These are phyloP conservation scores for Pandemis heparana DNA, from an alignment of 2,888 invertebrate genomes.

Conservation along the genomic window DNA sequence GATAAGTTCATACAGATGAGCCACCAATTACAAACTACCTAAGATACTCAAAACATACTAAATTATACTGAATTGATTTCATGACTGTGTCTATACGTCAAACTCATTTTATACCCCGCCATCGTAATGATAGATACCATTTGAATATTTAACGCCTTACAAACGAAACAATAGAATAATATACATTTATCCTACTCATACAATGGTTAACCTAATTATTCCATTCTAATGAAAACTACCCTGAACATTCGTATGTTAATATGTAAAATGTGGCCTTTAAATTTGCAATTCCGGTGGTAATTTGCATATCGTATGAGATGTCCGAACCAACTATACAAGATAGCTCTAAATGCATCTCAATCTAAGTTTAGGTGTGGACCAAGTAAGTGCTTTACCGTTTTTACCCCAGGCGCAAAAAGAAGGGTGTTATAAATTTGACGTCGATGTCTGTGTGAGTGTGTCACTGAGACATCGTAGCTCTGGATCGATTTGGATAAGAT, in stretches of 20 bases:
- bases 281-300: conserved; percentile 38
- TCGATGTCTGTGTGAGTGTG: no score
- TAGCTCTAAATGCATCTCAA: not conserved
- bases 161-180: conserved; percentile 17
- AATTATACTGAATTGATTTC: no score
- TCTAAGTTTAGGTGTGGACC: not conserved
- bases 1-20: no score
- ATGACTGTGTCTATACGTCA: no score
- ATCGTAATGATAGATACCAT: conserved; percentile 5
- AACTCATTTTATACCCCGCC: not conserved
- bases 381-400: no score
- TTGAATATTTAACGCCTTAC: conserved; percentile 24
- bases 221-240: conserved; percentile 32
- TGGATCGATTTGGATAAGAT: no score
- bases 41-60: no score
- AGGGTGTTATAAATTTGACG: no score
- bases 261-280: conserved; percentile 39
- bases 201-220: conserved; percentile 25
- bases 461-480: no score
- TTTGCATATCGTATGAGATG: conserved; percentile 35
- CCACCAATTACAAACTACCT: no score
- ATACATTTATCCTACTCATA: not conserved
- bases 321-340: conserved; percentile 33
- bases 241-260: conserved; percentile 28
- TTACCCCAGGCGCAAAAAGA: no score